phyloP scores from a whole-genome alignment of 2,888 invertebrate species.

The Carterocephalus palaemon region DNA sequence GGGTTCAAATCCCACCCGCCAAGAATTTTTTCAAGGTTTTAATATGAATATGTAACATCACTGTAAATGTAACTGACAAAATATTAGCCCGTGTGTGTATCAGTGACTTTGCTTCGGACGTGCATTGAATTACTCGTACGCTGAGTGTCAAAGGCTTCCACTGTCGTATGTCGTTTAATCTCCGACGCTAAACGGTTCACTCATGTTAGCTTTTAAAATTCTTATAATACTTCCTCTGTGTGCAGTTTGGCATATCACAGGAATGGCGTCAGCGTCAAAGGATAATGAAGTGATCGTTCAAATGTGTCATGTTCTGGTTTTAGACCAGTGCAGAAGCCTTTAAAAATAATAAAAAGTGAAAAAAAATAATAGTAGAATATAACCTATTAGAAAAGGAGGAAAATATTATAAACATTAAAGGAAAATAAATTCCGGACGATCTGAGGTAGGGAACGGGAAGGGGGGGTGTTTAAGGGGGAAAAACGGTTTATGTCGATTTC shows the following conservation, averaged over 20 bases:
- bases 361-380: too few relatives aligned
- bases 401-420: too few relatives aligned
- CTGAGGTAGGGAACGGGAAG: too few relatives aligned
- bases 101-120: conserved; percentile 2
- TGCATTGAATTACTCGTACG: conserved; percentile 8
- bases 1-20: too few relatives aligned
- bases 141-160: conserved; percentile 3
- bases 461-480: too few relatives aligned
- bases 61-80: too few relatives aligned
- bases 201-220: conserved; percentile 5
- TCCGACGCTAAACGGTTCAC: conserved; percentile 3
- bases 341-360: too few relatives aligned
- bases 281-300: background rate
- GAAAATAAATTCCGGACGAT: too few relatives aligned
- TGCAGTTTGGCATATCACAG: conserved; percentile 4
- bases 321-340: background rate
- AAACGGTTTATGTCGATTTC: too few relatives aligned
- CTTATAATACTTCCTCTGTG: conserved; percentile 1
- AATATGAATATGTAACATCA: too few relatives aligned
- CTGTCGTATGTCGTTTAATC: conserved; percentile 8
- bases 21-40: too few relatives aligned
- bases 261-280: background rate
- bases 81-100: background rate
- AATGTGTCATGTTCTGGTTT: background rate
- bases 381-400: too few relatives aligned